Evolutionary conservation across 1,140 invertebrate genomes (phyloP).

Genomic region (Drosophila sp.): DNA sequence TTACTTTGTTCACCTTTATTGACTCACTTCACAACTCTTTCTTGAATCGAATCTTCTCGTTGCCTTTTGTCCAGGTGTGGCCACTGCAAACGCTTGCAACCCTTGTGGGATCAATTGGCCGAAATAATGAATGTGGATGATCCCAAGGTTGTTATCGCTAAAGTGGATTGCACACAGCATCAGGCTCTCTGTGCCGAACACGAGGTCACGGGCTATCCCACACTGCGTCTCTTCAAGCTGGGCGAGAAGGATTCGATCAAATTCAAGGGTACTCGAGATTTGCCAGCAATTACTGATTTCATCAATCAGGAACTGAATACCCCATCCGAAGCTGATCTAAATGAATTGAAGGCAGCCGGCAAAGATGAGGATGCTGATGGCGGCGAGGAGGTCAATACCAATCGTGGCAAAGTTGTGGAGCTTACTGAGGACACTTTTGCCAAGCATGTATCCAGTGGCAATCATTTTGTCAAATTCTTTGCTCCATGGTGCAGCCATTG

Average conservation of each 20-base stretch:
- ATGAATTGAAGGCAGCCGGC: constrained; percentile 19
- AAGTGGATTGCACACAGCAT: constrained; percentile 91
- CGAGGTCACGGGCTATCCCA: constrained; percentile 88
- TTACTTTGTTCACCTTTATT: not conserved
- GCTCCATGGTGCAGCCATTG: constrained; percentile 94
- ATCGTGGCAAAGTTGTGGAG: constrained; percentile 85
- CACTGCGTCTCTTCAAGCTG: constrained; percentile 89
- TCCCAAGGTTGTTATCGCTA: constrained; percentile 87
- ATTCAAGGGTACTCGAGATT: constrained; percentile 88
- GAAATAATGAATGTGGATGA: constrained; percentile 87
- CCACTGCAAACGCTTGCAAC: constrained; percentile 87
- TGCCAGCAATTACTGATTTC: constrained; percentile 88
- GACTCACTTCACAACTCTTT: not conserved
- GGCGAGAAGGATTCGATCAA: constrained; percentile 85
- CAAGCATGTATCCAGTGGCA: constrained; percentile 86
- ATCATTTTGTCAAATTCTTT: constrained; percentile 93
- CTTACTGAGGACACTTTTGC: constrained; percentile 90
- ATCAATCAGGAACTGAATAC: constrained; percentile 87
- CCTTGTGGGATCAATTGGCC: constrained; percentile 89
- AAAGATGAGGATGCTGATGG: constrained; percentile 60
- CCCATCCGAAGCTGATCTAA: constrained; percentile 47
- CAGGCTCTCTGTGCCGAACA: constrained; percentile 88
- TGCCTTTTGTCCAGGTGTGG: constrained; percentile 86
- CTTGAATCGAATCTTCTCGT: not conserved
- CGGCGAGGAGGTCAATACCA: constrained; percentile 44